Percentiles rank a stretch among this genome's conserved stretches.
These are phyloP conservation scores for Stenichneumon culpator DNA, from an alignment of 2,888 invertebrate genomes.

Conservation along the genomic window DNA sequence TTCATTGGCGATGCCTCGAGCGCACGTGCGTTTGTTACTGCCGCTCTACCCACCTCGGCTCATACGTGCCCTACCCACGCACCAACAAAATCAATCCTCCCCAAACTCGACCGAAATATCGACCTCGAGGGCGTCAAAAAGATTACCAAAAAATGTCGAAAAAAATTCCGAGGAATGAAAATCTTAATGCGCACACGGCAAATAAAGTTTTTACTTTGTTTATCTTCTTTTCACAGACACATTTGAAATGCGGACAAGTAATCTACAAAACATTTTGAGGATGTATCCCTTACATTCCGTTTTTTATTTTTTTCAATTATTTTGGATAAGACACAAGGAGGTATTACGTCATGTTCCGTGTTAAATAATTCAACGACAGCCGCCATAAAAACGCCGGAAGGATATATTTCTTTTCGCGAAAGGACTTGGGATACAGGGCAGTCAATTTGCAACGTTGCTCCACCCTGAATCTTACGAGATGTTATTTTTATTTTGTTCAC, in stretches of 20 bases:
- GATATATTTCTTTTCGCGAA: background rate
- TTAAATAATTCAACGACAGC: too few relatives aligned
- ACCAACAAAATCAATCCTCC: slow-evolving; percentile 53
- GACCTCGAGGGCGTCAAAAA: background rate
- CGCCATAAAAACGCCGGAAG: background rate
- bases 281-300: background rate
- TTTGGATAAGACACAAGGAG: too few relatives aligned
- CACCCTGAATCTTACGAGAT: background rate
- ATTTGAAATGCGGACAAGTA: too few relatives aligned
- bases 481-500: background rate
- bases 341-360: too few relatives aligned
- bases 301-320: slow-evolving; percentile 3
- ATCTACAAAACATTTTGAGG: background rate
- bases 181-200: background rate
- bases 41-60: slow-evolving; percentile 20
- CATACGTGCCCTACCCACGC: slow-evolving; percentile 42
- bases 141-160: background rate
- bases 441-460: background rate
- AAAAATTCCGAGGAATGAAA: background rate
- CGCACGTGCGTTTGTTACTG: slow-evolving; percentile 60
- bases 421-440: background rate
- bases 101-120: slow-evolving; percentile 4
- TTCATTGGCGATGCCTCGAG: slow-evolving; percentile 22
- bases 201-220: too few relatives aligned
- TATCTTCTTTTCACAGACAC: too few relatives aligned